Evolutionary conservation across 2,888 invertebrate genomes (phyloP), one percentile per base, ranked within the genome.

Genomic region (Scrobipalpa atriplicella): DNA sequence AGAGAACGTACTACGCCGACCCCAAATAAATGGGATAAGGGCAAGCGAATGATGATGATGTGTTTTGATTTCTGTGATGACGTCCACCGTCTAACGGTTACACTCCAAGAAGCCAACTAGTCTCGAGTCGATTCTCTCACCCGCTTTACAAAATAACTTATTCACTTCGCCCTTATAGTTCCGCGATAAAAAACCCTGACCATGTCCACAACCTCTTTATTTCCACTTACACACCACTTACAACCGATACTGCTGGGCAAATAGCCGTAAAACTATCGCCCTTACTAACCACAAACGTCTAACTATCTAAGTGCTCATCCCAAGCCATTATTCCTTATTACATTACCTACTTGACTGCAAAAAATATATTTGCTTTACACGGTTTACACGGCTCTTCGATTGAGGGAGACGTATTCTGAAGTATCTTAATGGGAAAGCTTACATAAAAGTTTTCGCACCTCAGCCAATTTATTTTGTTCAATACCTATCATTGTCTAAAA

Each of bases 291-390:
- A 58, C 54, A 54, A 54, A 18, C 18, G 21, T 43, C 18, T 54
- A 18, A 54, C 19, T 54, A 21, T 10, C 54, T 21, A 21, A 47
- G 47, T 16, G 18, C 21, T 10, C 18, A 21, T 54, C 21, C 21
- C 2, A 19, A 21, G 41, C 65, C 65, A 68, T 68, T 68, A 68
- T 52, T 66, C 21, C 64, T 52, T 68, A 63, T 65, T 63, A 66
- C 62, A 64, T 62, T 66, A 65, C 64, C 13, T 10, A 47, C 19
- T 41, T 43, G 64, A 61, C 19, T 39, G 61, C 68, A 66, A 68
- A 68, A 68, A 66, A 62, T 64, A 36, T 64, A 39, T 68, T 68
- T 68, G 38, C 64, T 47, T n/a, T 36, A 64, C 56, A 65, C 39
- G 62, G 18, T 13, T n/a, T 36, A 64, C 56, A 65, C 39, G 62